Conservation (phyloP, 2,888 invertebrate species). For the Latrodectus hesperus region DNA sequence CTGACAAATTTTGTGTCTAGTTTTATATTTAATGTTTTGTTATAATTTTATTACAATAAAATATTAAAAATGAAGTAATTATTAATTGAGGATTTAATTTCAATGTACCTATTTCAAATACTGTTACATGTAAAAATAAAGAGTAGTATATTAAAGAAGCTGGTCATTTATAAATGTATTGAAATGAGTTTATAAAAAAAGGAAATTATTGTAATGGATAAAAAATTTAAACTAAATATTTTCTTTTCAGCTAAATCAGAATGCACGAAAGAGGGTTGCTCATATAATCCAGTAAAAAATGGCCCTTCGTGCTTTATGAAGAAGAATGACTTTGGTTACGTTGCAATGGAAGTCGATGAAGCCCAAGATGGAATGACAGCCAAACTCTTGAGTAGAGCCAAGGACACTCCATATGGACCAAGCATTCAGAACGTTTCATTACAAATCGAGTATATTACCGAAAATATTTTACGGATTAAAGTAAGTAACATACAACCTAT, state of each 20-base stretch:
- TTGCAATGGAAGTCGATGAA: background rate
- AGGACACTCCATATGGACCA: slow-evolving; percentile 16
- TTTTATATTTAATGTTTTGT: too few relatives aligned
- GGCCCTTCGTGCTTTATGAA: slow-evolving; percentile 46
- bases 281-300: background rate
- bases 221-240: too few relatives aligned
- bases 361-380: background rate
- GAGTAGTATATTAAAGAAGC: too few relatives aligned
- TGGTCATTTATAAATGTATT: too few relatives aligned
- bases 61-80: too few relatives aligned
- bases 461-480: slow-evolving; percentile 62
- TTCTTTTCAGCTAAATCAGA: background rate
- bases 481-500: slow-evolving; percentile 12
- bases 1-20: too few relatives aligned
- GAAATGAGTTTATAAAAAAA: too few relatives aligned
- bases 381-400: background rate
- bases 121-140: too few relatives aligned
- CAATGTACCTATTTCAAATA: too few relatives aligned
- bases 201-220: too few relatives aligned
- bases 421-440: slow-evolving; percentile 16
- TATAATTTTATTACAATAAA: too few relatives aligned
- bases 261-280: slow-evolving; percentile 26
- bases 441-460: slow-evolving; percentile 46
- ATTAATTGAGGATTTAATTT: too few relatives aligned
- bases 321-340: slow-evolving; percentile 35